Percentiles rank a stretch among this genome's conserved stretches.
These are phyloP conservation scores for Callithrix jacchus DNA, from an alignment of 2,113 vertebrate species.

Conservation along the genomic window DNA sequence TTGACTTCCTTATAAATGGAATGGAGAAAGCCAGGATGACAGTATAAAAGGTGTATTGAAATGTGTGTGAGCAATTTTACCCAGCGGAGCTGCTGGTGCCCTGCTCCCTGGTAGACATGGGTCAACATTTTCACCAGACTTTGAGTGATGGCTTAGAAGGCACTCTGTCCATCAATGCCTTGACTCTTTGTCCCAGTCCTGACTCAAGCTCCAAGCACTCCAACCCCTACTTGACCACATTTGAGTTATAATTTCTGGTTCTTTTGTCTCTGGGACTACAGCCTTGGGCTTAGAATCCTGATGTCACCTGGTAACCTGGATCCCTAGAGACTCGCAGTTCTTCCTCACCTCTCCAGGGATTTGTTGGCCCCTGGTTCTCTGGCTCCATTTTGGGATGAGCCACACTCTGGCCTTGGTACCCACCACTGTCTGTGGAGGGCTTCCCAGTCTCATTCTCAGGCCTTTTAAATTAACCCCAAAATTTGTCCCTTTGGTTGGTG, in stretches of 20 bases:
- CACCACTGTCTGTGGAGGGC: background rate
- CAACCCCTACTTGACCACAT: background rate
- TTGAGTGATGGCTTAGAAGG: background rate
- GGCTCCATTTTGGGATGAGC: background rate
- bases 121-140: background rate
- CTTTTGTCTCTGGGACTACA: background rate
- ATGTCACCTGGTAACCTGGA: background rate
- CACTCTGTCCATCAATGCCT: background rate
- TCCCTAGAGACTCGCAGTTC: background rate
- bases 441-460: background rate
- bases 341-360: background rate
- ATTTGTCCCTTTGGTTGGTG: background rate
- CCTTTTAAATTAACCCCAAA: too few relatives aligned
- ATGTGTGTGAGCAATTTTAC: background rate
- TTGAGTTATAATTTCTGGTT: background rate
- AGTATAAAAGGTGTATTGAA: background rate
- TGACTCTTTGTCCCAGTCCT: background rate
- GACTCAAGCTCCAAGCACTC: background rate
- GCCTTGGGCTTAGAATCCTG: background rate
- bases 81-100: background rate
- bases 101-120: background rate
- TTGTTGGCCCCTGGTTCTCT: background rate
- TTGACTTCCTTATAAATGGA: background rate
- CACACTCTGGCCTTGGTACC: too few relatives aligned
- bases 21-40: background rate